phyloP scores from a whole-genome alignment of 2,797 vertebrate species.

The Megaceryle alcyon region DNA sequence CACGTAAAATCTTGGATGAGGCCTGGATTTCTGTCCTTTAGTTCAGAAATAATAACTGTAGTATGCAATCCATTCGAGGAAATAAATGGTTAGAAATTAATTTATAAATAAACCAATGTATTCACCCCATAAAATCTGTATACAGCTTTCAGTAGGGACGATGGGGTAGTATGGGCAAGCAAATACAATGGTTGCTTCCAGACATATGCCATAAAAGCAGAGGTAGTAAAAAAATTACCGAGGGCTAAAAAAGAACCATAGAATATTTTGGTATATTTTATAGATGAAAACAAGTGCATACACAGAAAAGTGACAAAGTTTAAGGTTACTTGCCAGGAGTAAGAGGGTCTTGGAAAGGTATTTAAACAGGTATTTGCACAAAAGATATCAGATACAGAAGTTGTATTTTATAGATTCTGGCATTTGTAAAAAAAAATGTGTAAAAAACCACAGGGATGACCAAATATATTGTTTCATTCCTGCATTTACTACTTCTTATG shows the following conservation, averaged over 20 bases:
- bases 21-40: neutral
- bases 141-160: fast-evolving
- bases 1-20: neutral
- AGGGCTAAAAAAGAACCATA: neutral
- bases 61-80: neutral
- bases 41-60: neutral
- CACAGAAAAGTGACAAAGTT: neutral
- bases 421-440: neutral
- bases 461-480: neutral
- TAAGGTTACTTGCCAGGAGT: neutral
- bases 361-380: neutral
- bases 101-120: neutral
- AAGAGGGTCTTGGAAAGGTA: neutral
- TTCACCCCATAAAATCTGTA: neutral
- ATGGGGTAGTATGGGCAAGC: neutral
- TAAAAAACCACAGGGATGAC: fast-evolving
- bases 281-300: neutral
- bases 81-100: neutral
- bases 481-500: neutral
- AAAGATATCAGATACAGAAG: neutral
- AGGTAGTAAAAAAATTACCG: neutral
- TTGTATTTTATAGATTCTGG: neutral
- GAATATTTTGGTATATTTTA: neutral
- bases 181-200: neutral
- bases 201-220: neutral